A percentile compares a stretch with the other conserved stretches of the same genome.
Evolutionary conservation across 92 coral and sea anemone genomes (phyloP).

Genomic region (Siderastrea siderea): DNA sequence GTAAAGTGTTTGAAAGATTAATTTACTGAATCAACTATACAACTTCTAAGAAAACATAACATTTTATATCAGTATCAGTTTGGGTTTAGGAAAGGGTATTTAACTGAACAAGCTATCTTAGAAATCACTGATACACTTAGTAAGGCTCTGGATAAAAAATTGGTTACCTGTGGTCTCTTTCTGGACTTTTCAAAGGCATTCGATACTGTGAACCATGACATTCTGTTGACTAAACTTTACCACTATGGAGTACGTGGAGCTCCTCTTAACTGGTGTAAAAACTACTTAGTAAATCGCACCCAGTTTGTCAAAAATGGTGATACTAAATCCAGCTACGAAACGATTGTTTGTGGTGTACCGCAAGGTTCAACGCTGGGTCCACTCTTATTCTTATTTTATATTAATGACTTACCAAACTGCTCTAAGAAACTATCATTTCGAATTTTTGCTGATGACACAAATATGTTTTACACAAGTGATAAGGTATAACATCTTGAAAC

Average conservation of each 20-base stretch:
- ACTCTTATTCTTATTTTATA: conserved; percentile 57
- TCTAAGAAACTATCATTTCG: conserved; percentile 27
- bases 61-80: conserved; percentile 61
- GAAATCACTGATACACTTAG: conserved; percentile 59
- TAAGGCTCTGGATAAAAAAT: conserved; percentile 63
- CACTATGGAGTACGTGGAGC: conserved; percentile 70
- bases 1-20: conserved; percentile 61
- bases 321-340: too few relatives aligned
- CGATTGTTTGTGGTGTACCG: too few relatives aligned
- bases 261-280: conserved; percentile 51
- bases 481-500: conserved; percentile 11
- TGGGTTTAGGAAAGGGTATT: conserved; percentile 67
- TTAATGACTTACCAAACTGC: conserved; percentile 60
- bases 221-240: conserved; percentile 49
- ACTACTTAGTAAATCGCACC: too few relatives aligned
- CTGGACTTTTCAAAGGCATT: conserved; percentile 75
- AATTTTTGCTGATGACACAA: conserved; percentile 73
- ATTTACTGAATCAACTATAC: conserved; percentile 44
- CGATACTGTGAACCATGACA: conserved; percentile 67
- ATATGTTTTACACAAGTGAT: conserved; percentile 55
- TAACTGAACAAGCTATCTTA: conserved; percentile 60
- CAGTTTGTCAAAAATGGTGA: too few relatives aligned
- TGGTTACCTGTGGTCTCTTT: conserved; percentile 70
- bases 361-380: background rate
- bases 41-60: conserved; percentile 33